Evolutionary conservation across 2,888 invertebrate genomes (phyloP).

Genomic region (Athetis lepigone): DNA sequence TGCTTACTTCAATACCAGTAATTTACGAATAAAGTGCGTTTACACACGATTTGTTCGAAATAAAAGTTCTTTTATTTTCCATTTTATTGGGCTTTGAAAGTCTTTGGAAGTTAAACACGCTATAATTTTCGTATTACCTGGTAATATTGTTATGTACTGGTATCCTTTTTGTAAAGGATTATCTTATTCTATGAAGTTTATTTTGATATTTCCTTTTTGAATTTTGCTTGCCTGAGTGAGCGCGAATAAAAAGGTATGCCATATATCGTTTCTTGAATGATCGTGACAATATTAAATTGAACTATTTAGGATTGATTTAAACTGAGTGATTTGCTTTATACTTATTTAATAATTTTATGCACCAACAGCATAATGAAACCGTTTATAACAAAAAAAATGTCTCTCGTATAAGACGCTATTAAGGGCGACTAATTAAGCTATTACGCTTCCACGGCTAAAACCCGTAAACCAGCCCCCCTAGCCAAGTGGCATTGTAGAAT

Average conservation of each 20-base stretch:
- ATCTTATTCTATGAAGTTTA: neutral
- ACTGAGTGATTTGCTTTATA: too few species aligned
- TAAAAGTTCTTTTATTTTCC: constrained; percentile 23
- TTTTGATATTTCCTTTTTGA: constrained; percentile 1
- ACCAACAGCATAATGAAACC: too few species aligned
- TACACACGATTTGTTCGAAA: constrained; percentile 34
- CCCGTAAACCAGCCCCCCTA: too few species aligned
- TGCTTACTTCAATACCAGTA: constrained; percentile 31
- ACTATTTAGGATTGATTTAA: too few species aligned
- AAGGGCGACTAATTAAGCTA: too few species aligned
- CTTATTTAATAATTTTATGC: too few species aligned
- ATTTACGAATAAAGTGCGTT: constrained; percentile 39
- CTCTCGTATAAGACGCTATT: too few species aligned
- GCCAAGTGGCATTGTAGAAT: too few species aligned
- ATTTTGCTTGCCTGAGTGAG: neutral
- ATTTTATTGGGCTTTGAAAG: constrained; percentile 20
- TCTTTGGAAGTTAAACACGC: constrained; percentile 2
- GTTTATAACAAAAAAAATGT: too few species aligned
- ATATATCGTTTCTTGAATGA: neutral
- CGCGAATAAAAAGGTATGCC: neutral
- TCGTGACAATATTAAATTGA: neutral
- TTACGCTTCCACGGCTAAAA: too few species aligned
- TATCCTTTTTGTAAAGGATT: constrained; percentile 9
- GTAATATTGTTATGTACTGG: neutral
- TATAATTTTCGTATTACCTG: constrained; percentile 7